Base-by-base conservation (phyloP, 2,113 vertebrate species). In the Monopterus albus region DNA sequence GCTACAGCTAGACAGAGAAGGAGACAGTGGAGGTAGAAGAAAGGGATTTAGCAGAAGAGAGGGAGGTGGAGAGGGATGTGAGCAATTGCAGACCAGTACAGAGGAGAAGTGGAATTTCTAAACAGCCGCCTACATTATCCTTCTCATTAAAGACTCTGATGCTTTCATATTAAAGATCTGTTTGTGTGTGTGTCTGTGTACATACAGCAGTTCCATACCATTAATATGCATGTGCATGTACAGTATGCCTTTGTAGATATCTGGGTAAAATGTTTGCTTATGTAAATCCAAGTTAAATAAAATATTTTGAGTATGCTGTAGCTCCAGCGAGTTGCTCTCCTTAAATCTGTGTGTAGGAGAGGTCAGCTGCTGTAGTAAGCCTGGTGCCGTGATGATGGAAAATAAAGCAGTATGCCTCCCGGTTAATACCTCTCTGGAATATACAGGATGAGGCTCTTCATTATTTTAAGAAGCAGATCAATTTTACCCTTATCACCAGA, bases 101-200 rank as follows among this genome's bases (percentile, higher is more conserved):
- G 75, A 82, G 46, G 72, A 81, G 69, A 47, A 76, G 68, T 21
- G 2, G 56, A 65, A 81, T 84, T 82, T 81, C 47, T 59, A 83
- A 88, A 81, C 64, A 83, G 55, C 67, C 56, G 58, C 79, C 87
- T 75, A 72, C 81, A 79, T 81, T 58, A 79, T 84, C 69, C 69
- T 49, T 60, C 74, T 88, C 63, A 85, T 85, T 86, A 83, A 77
- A 83, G 72, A 46, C 72, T 75, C 59, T 3, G 58, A 72, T 60
- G 75, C 75, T 58, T 83, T 68, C 40, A 43, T 57, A 74, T 62
- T 56, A 39, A 74, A 72, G 68, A 31, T 40, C 74, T 35, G 58
- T 51, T 78, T 71, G 46, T 65, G 69, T 62, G 31, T 74, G 46
- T 71, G 51, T 71, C 58, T 61, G 60, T 23, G 29, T 75, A 36